phyloP scores from a whole-genome alignment of 2,113 vertebrate species.

The Eudorcas thomsonii region DNA sequence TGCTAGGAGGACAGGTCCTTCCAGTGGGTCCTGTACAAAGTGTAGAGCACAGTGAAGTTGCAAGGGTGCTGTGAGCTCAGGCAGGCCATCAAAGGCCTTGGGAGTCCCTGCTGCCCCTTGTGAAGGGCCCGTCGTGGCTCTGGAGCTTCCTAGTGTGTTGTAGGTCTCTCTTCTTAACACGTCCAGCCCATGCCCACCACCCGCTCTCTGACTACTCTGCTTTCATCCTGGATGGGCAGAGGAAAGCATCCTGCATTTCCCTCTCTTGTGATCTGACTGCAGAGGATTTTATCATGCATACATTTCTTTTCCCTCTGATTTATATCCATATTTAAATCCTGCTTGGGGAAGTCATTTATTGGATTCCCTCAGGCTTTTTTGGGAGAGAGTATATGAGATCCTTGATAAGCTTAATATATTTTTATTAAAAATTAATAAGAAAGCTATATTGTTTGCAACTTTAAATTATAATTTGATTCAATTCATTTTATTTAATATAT shows the following conservation, averaged over 20 bases:
- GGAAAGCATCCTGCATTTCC: neutral
- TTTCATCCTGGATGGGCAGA: neutral
- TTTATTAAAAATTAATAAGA: conserved; percentile 74
- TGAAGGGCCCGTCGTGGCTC: neutral
- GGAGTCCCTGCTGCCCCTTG: neutral
- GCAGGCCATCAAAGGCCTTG: neutral
- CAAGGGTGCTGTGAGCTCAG: neutral
- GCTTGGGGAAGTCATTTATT: conserved; percentile 49
- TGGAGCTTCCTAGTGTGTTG: neutral
- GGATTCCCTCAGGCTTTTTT: conserved; percentile 44
- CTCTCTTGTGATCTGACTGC: neutral
- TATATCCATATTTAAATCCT: conserved; percentile 51
- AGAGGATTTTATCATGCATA: neutral
- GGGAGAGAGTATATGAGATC: conserved; percentile 36
- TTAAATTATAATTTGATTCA: conserved; percentile 52
- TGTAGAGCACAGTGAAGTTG: neutral
- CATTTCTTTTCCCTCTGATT: conserved; percentile 11
- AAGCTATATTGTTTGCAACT: conserved; percentile 39
- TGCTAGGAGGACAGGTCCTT: neutral
- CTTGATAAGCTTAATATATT: conserved; percentile 63
- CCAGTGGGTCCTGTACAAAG: rapidly evolving
- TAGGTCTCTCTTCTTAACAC: neutral
- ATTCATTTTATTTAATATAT: conserved; percentile 66
- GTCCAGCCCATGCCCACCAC: rapidly evolving
- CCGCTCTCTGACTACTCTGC: rapidly evolving